Base-by-base conservation (phyloP, 30 jellyfish, hydroid and myxozoan species). In the Calvadosia cruxmelitensis region DNA sequence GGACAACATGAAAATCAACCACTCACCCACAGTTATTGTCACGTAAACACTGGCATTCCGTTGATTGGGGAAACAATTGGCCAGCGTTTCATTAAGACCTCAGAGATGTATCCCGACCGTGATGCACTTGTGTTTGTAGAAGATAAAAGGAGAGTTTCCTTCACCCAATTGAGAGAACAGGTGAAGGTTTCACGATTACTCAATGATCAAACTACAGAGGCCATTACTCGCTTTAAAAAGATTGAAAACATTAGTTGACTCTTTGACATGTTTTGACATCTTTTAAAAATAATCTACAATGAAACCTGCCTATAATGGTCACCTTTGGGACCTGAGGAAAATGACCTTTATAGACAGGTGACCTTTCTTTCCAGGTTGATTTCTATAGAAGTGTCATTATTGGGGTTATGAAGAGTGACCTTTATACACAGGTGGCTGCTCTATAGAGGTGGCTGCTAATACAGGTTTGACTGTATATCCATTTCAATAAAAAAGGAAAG, bases 51-150 rank as follows among this genome's bases (percentile, higher is more conserved):
- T 32, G 20, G 78, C 16, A 53, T 32, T 2, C 82, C 86, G 3
- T 62, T 87, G 27, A 51, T 87, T 32, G 92, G 93, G 26, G 92
- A 87, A 64, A 87, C 97, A 34, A 80, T 87, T 75, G 97, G 94
- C 13, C 89, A 75, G 57, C 36, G 82, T 0, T 53, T 87, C 52
- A 85, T 75, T 72, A 86, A 79, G 30, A 63, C 82, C 2, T 67
- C 94, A 36, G 94, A 87, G 70, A 57, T 31, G 70, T 80, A 50
- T 68, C 97, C 97, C 16, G 94, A 87, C 33, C 68, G 92, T 2
- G 97, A 87, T 48, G 89, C 83, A 36, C 82, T 81, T 67, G 88
- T 87, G 10, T 87, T 71, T 75, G 81, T 34, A 32, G 86, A 77
- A 53, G 97, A 87, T 80, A 34, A 75, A 49, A 51, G 64, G 57